A percentile compares a stretch with the other conserved stretches of the same genome.
Conservation (phyloP, 2,888 invertebrate species). For the Rotaria socialis region DNA sequence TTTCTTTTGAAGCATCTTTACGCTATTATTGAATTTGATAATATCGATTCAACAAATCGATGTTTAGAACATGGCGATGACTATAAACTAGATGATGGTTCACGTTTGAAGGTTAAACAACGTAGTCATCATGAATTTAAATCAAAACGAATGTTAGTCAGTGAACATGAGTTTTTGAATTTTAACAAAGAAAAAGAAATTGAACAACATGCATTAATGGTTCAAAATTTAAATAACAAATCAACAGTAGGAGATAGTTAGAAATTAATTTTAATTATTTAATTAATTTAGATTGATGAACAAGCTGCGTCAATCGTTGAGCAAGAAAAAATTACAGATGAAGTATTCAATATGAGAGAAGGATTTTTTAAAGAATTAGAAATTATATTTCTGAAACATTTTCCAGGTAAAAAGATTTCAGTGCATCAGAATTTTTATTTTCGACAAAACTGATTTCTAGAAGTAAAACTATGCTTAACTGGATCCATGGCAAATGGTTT, state of each 20-base stretch:
- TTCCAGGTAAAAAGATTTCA: not conserved
- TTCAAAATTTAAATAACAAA: not conserved
- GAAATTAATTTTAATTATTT: not conserved
- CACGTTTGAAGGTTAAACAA: slow-evolving; percentile 13
- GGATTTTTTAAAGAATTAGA: slow-evolving; percentile 25
- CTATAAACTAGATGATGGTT: not conserved
- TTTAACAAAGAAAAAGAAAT: slow-evolving; percentile 36
- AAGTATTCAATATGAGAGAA: not conserved
- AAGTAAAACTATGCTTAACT: not conserved
- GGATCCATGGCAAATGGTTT: slow-evolving; percentile 27
- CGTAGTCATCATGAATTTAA: not conserved
- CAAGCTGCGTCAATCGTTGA: not conserved
- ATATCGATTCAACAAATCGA: not conserved
- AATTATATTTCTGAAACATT: not conserved
- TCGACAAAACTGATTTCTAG: not conserved
- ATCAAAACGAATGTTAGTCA: slow-evolving; percentile 2
- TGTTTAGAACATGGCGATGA: not conserved
- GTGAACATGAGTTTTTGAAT: slow-evolving; percentile 32
- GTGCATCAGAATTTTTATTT: not conserved
- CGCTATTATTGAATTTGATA: slow-evolving; percentile 28
- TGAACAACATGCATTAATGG: not conserved
- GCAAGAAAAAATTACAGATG: not conserved
- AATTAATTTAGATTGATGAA: slow-evolving; percentile 33
- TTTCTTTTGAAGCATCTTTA: slow-evolving; percentile 5
- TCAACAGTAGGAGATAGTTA: not conserved